These are phyloP conservation scores for Cladopsammia gracilis DNA, from an alignment of 64 coral and sea anemone species.

Conservation along the genomic window DNA sequence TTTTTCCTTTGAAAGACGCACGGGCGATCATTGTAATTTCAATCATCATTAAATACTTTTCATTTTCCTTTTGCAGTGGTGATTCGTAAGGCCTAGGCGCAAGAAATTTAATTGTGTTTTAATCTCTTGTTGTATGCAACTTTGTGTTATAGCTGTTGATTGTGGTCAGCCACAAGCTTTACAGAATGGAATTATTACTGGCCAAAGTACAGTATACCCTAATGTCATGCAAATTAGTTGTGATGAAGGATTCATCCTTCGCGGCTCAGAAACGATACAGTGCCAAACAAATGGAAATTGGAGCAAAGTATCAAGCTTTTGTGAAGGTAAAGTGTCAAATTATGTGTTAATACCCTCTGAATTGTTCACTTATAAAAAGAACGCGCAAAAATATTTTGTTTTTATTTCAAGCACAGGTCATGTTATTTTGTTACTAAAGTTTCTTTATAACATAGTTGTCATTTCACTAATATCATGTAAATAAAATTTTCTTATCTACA, in stretches of 20 bases:
- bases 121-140: not conserved
- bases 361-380: too few relatives aligned
- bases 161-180: slow-evolving; percentile 25
- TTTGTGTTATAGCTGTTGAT: not conserved
- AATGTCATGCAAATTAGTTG: slow-evolving; percentile 41
- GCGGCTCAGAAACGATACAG: slow-evolving; percentile 6
- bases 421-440: too few relatives aligned
- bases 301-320: slow-evolving; percentile 2
- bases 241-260: slow-evolving; percentile 62
- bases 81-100: too few relatives aligned
- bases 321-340: slow-evolving; percentile 8
- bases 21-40: too few relatives aligned
- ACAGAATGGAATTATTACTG: slow-evolving; percentile 49
- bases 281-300: slow-evolving; percentile 40
- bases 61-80: too few relatives aligned
- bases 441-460: too few relatives aligned
- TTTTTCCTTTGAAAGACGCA: too few relatives aligned
- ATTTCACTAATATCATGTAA: not conserved
- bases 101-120: not conserved
- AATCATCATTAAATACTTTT: too few relatives aligned
- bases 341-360: too few relatives aligned
- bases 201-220: slow-evolving; percentile 45
- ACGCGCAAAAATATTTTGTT: too few relatives aligned
- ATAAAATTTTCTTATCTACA: not conserved
- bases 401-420: too few relatives aligned